Evolutionary conservation across 2,113 vertebrate genomes (phyloP), one percentile per base, ranked within the genome.

Genomic region (Meles meles): DNA sequence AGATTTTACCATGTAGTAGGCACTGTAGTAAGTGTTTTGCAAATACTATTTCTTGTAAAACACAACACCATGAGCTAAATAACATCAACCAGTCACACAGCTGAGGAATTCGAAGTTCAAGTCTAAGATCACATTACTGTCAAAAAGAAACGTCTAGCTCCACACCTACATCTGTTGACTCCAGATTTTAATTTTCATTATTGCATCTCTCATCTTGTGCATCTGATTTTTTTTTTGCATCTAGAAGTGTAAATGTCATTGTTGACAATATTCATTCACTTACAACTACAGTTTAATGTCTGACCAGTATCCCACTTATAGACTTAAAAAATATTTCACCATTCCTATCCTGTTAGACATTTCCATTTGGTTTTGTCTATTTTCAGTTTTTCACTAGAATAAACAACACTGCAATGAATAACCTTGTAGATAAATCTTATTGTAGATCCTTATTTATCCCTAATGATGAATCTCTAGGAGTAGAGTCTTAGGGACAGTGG

Each of bases 31-130:
- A 91, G 6, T 93, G 31, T 17, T 83, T 77, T 18, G 49, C 15
- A 95, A 89, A 76, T 61, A 61, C 44, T n/a, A 61, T 93, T 94
- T 93, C 5, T 80, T 37, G 83, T 84, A 77, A 90, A 82, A 34
- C 25, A 52, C 25, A 81, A 18, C 5, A 23, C 49, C 37, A 3
- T 39, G 42, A 90, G 42, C 8, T 72, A 94, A 93, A 47, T 69
- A 37, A 27, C 20, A 90, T 49, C 9, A 84, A 65, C 6, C 37
- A 72, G 1, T 87, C 63, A 65, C 27, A 79, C 2, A 57, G 14
- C 1, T 31, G 29, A 93, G 17, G 34, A 74, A 77, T 14, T 88
- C 15, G 39, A 90, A 76, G 31, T 67, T 82, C 47, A 87, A 20
- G 20, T 17, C 17, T 27, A 87, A 31, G 63, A 57, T 42, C 10